These are phyloP conservation scores for Erannis defoliaria DNA, from an alignment of 2,888 invertebrate genomes.

Conservation along the genomic window DNA sequence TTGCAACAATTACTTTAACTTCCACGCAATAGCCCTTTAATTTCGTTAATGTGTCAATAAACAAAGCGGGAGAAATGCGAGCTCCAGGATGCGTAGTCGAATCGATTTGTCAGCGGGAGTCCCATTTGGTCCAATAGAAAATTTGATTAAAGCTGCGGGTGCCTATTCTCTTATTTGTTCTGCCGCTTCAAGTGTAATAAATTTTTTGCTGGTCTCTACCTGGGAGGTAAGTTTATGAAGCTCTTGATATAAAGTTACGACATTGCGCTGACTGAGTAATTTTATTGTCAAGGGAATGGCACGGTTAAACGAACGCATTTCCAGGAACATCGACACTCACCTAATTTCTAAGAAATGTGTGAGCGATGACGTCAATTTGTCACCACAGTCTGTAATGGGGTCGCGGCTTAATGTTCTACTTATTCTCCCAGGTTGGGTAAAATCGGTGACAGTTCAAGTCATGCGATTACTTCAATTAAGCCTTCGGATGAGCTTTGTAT, in stretches of 20 bases:
- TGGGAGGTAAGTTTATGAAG: conserved; percentile 38
- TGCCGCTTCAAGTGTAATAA: conserved; percentile 54
- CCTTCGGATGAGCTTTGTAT: conserved; percentile 51
- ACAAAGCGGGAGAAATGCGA: conserved; percentile 55
- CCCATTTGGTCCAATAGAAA: conserved; percentile 66
- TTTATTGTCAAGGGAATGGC: conserved; percentile 22
- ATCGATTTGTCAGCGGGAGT: conserved; percentile 69
- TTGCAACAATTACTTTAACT: conserved; percentile 34
- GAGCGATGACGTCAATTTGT: conserved; percentile 21
- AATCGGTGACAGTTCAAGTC: conserved; percentile 21
- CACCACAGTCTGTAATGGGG: conserved; percentile 9
- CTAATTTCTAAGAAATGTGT: conserved; percentile 18
- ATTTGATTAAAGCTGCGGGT: conserved; percentile 67
- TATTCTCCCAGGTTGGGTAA: not conserved
- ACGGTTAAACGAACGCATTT: conserved; percentile 20
- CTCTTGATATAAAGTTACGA: conserved; percentile 36
- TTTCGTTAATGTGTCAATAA: conserved; percentile 64
- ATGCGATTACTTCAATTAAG: conserved; percentile 53
- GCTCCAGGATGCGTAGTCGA: conserved; percentile 57
- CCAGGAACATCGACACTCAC: conserved; percentile 6
- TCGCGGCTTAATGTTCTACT: conserved; percentile 21
- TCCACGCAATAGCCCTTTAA: conserved; percentile 48
- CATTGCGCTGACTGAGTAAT: conserved; percentile 31
- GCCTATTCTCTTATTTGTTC: conserved; percentile 59
- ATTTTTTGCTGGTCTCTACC: conserved; percentile 46